Evolutionary conservation across 2,888 invertebrate species (phyloP), one percentile per base, ranked within the genome.

Genomic region (Mamestra brassicae): DNA sequence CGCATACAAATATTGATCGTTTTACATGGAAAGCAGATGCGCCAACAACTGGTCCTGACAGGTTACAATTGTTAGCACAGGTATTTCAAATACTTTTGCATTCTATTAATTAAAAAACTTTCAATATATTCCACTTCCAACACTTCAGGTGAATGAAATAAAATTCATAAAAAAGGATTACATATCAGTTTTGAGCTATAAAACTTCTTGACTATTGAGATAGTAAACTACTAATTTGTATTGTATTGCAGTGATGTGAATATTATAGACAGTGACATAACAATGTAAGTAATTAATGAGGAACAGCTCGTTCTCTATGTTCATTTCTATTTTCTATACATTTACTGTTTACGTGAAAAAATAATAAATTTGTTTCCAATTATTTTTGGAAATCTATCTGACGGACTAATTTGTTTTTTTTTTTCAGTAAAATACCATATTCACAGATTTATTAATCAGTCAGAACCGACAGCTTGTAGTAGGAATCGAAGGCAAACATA

Each of bases 401-500:
- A n/a, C n/a, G n/a, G n/a, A n/a, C n/a, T n/a, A n/a, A n/a, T n/a
- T n/a, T n/a, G n/a, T n/a, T n/a, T n/a, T n/a, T n/a, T n/a, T n/a
- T n/a, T n/a, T n/a, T n/a, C n/a, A n/a, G n/a, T n/a, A n/a, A n/a
- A n/a, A n/a, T n/a, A n/a, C n/a, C n/a, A n/a, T n/a, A n/a, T 85
- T 67, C 76, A 85, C 79, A 78, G 69, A 71, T 78, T 73, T 83
- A 86, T 83, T 85, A 82, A 83, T 80, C 77, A 74, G 72, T 77
- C 76, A 72, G 73, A 85, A 85, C 87, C 80, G 72, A 84, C 85
- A 42, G 54, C 65, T 80, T 70, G 71, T 74, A 80, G 62, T 50
- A 61, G 54, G 61, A 80, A 81, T 83, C 77, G 69, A 88, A 89
- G 85, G 78, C 81, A 87, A 84, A 85, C 81, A 84, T 78, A 11